These are phyloP conservation scores for Trogon melanurus DNA, from an alignment of 2,113 vertebrate species.

Conservation along the genomic window DNA sequence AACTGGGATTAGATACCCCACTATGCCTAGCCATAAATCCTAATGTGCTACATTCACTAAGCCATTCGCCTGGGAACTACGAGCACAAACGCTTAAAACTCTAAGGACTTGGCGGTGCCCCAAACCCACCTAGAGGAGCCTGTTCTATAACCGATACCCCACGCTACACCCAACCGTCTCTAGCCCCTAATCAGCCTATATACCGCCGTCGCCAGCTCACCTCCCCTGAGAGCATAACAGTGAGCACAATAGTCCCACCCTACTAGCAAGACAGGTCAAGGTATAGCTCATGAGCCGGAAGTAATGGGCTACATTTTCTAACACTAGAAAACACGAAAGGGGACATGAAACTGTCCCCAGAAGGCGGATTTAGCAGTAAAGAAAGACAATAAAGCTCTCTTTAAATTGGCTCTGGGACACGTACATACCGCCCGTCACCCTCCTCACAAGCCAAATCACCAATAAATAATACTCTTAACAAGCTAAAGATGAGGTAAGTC, in stretches of 20 bases:
- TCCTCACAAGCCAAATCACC: background rate
- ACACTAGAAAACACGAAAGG: accelerated
- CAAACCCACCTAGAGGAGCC: too few species aligned
- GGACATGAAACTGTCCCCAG: accelerated
- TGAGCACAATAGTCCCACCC: accelerated
- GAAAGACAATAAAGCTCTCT: accelerated
- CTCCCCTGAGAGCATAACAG: accelerated
- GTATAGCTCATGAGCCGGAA: background rate
- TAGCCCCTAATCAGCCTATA: background rate
- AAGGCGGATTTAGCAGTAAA: conserved; percentile 28
- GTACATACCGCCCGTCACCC: background rate
- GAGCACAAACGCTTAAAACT: too few species aligned
- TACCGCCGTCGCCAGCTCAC: background rate
- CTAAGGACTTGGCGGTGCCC: too few species aligned
- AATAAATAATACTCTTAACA: accelerated
- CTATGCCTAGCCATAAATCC: too few species aligned
- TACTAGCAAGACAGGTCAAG: background rate
- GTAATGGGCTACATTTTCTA: background rate
- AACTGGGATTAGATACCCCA: too few species aligned
- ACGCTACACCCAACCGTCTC: accelerated
- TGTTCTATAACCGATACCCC: background rate
- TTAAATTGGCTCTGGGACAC: background rate
- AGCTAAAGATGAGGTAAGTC: background rate
- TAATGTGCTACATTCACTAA: too few species aligned
- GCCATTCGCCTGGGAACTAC: too few species aligned